Percentiles rank a stretch among this genome's conserved stretches.
phyloP scores from a whole-genome alignment of 2,888 invertebrate species.

The Glyphotaelius pellucidus region DNA sequence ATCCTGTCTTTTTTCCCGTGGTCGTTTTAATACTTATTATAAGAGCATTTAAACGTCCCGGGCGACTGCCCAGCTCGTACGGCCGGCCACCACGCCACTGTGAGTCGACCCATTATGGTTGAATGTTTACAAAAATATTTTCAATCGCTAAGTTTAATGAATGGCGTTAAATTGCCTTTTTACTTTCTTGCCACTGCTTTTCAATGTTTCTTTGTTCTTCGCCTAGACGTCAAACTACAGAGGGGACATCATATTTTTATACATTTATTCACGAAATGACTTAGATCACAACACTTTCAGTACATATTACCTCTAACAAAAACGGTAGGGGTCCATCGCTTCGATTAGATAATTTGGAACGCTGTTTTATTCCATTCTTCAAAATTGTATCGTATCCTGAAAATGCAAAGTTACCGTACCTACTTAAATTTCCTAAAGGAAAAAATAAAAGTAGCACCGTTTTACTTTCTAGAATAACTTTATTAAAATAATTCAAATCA shows the following conservation, averaged over 20 bases:
- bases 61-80: background rate
- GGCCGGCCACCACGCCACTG: background rate
- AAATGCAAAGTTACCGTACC: background rate
- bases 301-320: background rate
- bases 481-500: no score
- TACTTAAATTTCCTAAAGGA: no score
- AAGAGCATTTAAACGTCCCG: background rate
- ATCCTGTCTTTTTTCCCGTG: no score
- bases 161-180: conserved; percentile 49
- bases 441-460: no score
- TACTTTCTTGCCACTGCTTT: conserved; percentile 30
- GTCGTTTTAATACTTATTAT: no score
- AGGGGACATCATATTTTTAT: background rate
- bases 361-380: background rate
- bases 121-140: conserved; percentile 42
- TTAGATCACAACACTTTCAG: background rate
- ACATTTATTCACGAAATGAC: background rate
- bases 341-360: background rate
- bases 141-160: conserved; percentile 43
- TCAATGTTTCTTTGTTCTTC: conserved; percentile 10
- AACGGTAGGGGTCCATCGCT: background rate
- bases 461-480: no score
- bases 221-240: background rate
- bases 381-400: background rate
- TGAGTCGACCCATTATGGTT: conserved; percentile 14